Conservation (phyloP, 2,113 vertebrate genomes). For the Cariama cristata region DNA sequence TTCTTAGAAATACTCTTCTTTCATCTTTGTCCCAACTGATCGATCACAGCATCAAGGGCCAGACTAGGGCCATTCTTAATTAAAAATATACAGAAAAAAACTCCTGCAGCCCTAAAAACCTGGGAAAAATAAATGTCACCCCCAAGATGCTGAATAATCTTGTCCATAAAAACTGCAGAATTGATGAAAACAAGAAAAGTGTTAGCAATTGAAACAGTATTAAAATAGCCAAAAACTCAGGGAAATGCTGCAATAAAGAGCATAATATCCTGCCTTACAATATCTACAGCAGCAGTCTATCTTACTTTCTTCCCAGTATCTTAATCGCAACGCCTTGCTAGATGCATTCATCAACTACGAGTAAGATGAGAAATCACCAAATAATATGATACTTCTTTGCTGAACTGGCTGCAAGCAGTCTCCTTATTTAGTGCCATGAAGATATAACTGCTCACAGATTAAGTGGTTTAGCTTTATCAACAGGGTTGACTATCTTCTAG, state of each 20-base stretch:
- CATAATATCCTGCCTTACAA: neutral
- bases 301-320: neutral
- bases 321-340: neutral
- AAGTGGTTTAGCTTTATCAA: neutral
- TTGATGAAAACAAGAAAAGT: neutral
- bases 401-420: neutral
- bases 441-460: neutral
- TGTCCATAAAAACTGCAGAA: neutral
- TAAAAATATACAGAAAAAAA: neutral
- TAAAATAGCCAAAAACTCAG: neutral
- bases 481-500: neutral
- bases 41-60: neutral
- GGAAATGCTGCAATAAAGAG: neutral
- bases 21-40: neutral
- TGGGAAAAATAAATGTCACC: neutral
- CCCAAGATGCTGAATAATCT: neutral
- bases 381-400: neutral
- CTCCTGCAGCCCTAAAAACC: neutral
- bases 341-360: neutral
- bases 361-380: neutral
- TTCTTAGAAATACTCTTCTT: neutral
- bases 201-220: neutral
- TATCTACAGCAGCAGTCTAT: neutral
- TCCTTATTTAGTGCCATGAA: neutral
- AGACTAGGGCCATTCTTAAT: neutral